A percentile compares a stretch with the other conserved stretches of the same genome.
Conservation (phyloP, 2,888 invertebrate genomes). For the Baccha elongata region DNA sequence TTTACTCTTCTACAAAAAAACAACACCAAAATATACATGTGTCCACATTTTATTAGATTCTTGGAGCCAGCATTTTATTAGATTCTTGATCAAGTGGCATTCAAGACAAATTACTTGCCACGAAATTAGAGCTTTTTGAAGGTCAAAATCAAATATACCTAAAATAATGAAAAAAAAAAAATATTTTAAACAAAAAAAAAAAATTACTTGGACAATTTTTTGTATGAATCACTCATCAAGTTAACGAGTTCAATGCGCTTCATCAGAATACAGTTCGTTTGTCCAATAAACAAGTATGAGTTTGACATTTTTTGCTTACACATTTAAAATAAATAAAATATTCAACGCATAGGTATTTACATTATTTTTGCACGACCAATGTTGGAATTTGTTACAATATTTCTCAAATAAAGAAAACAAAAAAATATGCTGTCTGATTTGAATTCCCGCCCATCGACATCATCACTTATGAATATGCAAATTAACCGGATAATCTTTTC, state of each 20-base stretch:
- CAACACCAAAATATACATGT: not conserved
- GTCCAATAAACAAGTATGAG: conserved; percentile 9
- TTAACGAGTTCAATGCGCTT: conserved; percentile 59
- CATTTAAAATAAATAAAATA: conserved; percentile 1
- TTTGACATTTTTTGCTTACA: conserved; percentile 1
- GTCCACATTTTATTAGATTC: not conserved
- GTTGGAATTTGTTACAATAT: conserved; percentile 26
- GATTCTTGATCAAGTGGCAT: conserved; percentile 9
- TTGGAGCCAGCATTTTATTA: not conserved
- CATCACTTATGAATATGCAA: conserved; percentile 62
- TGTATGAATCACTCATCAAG: conserved; percentile 55
- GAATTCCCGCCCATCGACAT: conserved; percentile 44
- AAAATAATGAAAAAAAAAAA: conserved; percentile 2
- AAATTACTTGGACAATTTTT: conserved; percentile 39
- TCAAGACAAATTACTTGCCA: conserved; percentile 24
- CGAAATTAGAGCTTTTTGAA: conserved; percentile 51
- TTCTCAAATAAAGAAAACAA: not conserved
- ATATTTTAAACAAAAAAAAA: not conserved
- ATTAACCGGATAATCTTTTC: conserved; percentile 42
- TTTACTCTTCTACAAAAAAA: not conserved
- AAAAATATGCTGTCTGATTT: conserved; percentile 31
- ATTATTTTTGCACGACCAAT: conserved; percentile 18
- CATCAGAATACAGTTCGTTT: conserved; percentile 16
- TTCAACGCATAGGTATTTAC: conserved; percentile 29
- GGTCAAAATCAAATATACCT: conserved; percentile 35